Evolutionary conservation across 2,888 invertebrate species (phyloP).

Genomic region (Sinotaia quadrata): DNA sequence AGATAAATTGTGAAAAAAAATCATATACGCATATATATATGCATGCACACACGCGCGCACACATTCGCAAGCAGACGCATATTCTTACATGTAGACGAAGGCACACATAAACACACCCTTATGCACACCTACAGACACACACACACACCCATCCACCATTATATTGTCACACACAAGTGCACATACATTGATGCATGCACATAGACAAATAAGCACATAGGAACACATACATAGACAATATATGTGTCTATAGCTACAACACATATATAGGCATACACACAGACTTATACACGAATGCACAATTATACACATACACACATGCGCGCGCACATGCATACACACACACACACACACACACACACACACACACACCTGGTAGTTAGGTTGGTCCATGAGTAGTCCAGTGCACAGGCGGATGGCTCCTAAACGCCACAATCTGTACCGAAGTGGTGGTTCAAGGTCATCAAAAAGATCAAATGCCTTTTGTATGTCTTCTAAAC

Average conservation of each 20-base stretch:
- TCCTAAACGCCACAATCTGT: constrained; percentile 78
- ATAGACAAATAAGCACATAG: too few species aligned
- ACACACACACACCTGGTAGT: constrained; percentile 67
- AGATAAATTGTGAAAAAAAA: background rate
- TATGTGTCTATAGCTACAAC: background rate
- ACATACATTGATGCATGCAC: background rate
- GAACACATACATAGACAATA: background rate
- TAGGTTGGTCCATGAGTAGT: constrained; percentile 75
- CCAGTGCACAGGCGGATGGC: constrained; percentile 76
- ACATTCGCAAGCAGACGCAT: background rate
- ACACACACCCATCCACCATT: background rate
- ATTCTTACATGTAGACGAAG: background rate
- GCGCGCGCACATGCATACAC: background rate
- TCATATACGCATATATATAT: background rate
- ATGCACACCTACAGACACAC: background rate
- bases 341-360: background rate
- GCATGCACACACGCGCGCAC: background rate
- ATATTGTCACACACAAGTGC: background rate
- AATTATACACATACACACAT: background rate
- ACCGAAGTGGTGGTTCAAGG: constrained; percentile 75
- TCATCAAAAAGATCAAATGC: constrained; percentile 67
- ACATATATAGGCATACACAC: background rate
- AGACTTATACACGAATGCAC: background rate
- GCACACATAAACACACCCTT: background rate
- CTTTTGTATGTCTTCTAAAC: constrained; percentile 61